These are phyloP conservation scores for Dermolepida albohirtum DNA, from an alignment of 2,888 invertebrate species.

Conservation along the genomic window DNA sequence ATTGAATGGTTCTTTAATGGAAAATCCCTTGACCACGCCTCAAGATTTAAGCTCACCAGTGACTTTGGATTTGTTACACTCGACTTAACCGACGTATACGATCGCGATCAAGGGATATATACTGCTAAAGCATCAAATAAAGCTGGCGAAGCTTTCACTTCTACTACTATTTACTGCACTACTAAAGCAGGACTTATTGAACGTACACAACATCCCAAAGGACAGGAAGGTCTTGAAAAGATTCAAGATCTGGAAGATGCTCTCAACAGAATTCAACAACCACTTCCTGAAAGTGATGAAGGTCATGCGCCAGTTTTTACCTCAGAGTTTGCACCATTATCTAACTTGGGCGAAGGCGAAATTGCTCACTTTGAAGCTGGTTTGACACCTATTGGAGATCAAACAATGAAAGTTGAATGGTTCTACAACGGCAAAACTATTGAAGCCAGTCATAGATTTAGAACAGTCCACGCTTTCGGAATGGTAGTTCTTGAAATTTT, in stretches of 20 bases:
- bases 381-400: constrained; percentile 92
- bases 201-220: constrained; percentile 93
- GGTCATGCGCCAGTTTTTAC: constrained; percentile 91
- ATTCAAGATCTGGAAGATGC: constrained; percentile 93
- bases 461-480: constrained; percentile 97
- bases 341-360: constrained; percentile 92
- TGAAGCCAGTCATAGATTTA: constrained; percentile 88
- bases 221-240: constrained; percentile 91
- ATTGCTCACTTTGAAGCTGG: constrained; percentile 98
- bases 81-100: constrained; percentile 91
- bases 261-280: constrained; percentile 77
- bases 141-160: constrained; percentile 91
- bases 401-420: constrained; percentile 95
- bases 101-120: constrained; percentile 93
- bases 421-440: constrained; percentile 92
- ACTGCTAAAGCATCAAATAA: constrained; percentile 92
- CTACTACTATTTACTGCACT: constrained; percentile 87
- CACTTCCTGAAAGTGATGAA: constrained; percentile 77
- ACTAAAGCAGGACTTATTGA: constrained; percentile 87
- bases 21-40: constrained; percentile 86
- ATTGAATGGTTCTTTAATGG: constrained; percentile 97
- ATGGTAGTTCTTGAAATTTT: constrained; percentile 97
- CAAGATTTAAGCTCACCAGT: constrained; percentile 90
- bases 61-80: constrained; percentile 98
- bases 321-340: constrained; percentile 85